These are phyloP conservation scores for Aricia artaxerxes DNA, from an alignment of 2,888 invertebrate species.

Conservation along the genomic window DNA sequence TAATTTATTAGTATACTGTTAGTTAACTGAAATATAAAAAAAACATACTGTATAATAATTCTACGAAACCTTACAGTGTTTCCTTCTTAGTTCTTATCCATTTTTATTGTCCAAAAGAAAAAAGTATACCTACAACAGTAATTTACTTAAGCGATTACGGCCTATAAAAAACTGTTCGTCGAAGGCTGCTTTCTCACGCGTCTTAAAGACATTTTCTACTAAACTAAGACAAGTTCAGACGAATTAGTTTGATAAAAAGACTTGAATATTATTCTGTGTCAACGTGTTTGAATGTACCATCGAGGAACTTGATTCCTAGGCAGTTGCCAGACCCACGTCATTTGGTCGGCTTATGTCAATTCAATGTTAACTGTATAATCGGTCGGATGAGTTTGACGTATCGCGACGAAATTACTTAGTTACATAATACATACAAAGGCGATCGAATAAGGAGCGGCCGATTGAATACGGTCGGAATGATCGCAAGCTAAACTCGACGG, in stretches of 20 bases:
- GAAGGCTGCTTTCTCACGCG: constrained; percentile 8
- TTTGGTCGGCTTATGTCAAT: too few species aligned
- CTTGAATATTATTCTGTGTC: background rate
- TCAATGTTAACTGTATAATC: too few species aligned
- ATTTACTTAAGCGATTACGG: background rate
- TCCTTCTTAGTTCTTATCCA: background rate
- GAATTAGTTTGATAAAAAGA: background rate
- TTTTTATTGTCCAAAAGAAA: background rate
- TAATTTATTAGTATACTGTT: too few species aligned
- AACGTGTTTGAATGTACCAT: background rate
- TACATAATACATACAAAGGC: too few species aligned
- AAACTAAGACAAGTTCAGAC: background rate
- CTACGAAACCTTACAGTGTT: background rate
- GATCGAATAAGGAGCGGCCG: too few species aligned
- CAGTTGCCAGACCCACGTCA: too few species aligned
- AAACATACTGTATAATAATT: background rate
- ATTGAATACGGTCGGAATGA: too few species aligned
- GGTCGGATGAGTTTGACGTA: too few species aligned
- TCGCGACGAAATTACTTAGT: too few species aligned
- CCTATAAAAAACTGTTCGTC: background rate
- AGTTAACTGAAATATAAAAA: too few species aligned
- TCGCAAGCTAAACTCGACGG: too few species aligned
- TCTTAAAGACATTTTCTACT: background rate
- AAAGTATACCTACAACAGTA: background rate
- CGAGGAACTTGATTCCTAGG: too few species aligned